Conservation (phyloP, 1,140 invertebrate genomes). For the Drosophila saltans region DNA sequence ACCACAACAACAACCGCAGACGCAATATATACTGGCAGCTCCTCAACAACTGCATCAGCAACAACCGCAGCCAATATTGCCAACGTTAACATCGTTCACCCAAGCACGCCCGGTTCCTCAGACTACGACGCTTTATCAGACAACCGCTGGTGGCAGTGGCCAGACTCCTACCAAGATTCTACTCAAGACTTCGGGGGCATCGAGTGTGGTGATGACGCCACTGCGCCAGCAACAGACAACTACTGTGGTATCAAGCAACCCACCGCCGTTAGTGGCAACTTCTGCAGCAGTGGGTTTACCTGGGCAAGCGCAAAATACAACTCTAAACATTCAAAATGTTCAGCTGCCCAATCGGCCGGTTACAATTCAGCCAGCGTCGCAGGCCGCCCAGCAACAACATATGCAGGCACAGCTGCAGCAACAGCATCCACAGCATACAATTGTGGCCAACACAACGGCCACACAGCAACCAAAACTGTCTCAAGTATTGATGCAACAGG, state of each 20-base stretch:
- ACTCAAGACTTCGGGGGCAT: slow-evolving; percentile 71
- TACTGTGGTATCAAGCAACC: slow-evolving; percentile 70
- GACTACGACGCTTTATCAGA: slow-evolving; percentile 72
- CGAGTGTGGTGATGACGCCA: slow-evolving; percentile 75
- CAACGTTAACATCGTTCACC: slow-evolving; percentile 74
- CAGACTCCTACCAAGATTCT: slow-evolving; percentile 77
- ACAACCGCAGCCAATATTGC: slow-evolving; percentile 59
- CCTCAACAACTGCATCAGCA: slow-evolving; percentile 71
- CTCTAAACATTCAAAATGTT: slow-evolving; percentile 82
- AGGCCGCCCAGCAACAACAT: slow-evolving; percentile 80
- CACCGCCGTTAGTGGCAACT: slow-evolving; percentile 72
- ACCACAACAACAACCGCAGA: slow-evolving; percentile 42
- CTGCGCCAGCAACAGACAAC: slow-evolving; percentile 60
- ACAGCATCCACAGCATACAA: slow-evolving; percentile 80
- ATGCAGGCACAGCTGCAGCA: slow-evolving; percentile 79
- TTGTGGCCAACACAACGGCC: slow-evolving; percentile 78
- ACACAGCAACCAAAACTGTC: slow-evolving; percentile 80
- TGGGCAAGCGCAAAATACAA: slow-evolving; percentile 51
- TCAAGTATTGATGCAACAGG: slow-evolving; percentile 75
- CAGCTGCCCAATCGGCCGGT: slow-evolving; percentile 77
- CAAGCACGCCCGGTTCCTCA: slow-evolving; percentile 67
- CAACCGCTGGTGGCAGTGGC: slow-evolving; percentile 45
- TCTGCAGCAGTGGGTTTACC: slow-evolving; percentile 56
- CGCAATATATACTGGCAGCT: slow-evolving; percentile 28
- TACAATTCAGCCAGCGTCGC: slow-evolving; percentile 81